phyloP scores from a whole-genome alignment of 2,888 invertebrate species.

The Griposia aprilina region DNA sequence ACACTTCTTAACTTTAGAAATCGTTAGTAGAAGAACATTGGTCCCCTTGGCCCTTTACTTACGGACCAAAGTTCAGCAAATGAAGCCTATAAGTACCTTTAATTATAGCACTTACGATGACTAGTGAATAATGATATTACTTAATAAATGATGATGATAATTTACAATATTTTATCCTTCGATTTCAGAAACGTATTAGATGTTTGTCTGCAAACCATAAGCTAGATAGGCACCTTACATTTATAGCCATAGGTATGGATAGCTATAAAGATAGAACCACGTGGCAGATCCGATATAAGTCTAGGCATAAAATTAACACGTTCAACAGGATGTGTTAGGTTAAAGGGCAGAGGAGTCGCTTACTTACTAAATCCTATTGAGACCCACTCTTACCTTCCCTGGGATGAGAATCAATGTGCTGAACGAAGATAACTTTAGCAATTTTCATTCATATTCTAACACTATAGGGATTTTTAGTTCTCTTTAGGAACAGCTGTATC shows the following conservation, averaged over 20 bases:
- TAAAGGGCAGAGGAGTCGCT: conserved; percentile 41
- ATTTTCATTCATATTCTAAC: conserved; percentile 39
- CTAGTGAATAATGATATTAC: background rate
- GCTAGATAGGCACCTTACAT: background rate
- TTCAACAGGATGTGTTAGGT: conserved; percentile 40
- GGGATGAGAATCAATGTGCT: conserved; percentile 45
- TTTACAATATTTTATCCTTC: background rate
- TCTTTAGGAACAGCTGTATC: too few species aligned
- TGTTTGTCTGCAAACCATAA: too few species aligned
- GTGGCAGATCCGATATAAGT: background rate
- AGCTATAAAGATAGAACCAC: background rate
- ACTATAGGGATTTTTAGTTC: background rate
- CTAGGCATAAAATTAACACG: conserved; percentile 25
- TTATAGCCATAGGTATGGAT: background rate
- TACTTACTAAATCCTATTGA: conserved; percentile 29
- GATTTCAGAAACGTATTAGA: background rate
- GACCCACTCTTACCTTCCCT: conserved; percentile 12
- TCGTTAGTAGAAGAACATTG: too few species aligned
- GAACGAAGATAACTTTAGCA: conserved; percentile 24
- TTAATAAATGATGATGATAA: background rate
- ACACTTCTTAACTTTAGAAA: too few species aligned
- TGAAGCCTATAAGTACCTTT: background rate
- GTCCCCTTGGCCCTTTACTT: too few species aligned
- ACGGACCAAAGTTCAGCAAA: too few species aligned
- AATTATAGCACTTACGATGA: background rate